Conservation (phyloP, 1,140 invertebrate species). For the Formica selysi region DNA sequence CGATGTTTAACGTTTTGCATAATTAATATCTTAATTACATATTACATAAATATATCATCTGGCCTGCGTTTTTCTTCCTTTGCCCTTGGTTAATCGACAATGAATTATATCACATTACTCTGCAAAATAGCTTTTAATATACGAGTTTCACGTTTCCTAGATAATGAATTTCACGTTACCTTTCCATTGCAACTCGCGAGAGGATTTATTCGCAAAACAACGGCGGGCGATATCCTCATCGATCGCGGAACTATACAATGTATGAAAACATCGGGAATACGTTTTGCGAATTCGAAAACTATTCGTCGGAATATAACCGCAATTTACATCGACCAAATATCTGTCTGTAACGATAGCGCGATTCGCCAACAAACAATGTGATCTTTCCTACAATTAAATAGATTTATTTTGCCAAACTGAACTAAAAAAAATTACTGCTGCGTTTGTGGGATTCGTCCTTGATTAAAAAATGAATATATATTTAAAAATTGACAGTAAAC, state of each 20-base stretch:
- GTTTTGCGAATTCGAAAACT: constrained; percentile 39
- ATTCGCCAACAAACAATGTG: constrained; percentile 14
- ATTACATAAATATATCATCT: constrained; percentile 4
- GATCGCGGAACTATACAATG: constrained; percentile 40
- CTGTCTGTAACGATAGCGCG: constrained; percentile 16
- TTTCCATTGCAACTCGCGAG: constrained; percentile 48
- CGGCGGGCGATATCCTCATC: constrained; percentile 10
- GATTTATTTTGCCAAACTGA: constrained; percentile 21
- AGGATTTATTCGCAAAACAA: constrained; percentile 55
- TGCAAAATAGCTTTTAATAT: constrained; percentile 63
- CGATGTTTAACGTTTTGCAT: constrained; percentile 15
- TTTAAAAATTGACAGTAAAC: background rate
- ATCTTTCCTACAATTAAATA: background rate
- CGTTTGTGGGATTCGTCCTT: background rate
- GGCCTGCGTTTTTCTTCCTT: constrained; percentile 17
- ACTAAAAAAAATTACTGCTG: background rate
- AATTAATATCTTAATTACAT: constrained; percentile 56
- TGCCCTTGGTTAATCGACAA: constrained; percentile 46
- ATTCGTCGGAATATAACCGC: constrained; percentile 46
- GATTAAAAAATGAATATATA: background rate
- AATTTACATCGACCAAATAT: constrained; percentile 46
- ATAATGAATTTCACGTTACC: constrained; percentile 62
- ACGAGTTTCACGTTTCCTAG: constrained; percentile 55
- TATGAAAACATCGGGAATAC: constrained; percentile 49
- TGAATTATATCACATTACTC: constrained; percentile 56